Evolutionary conservation across 2,888 invertebrate species (phyloP), one percentile per base, ranked within the genome.

Genomic region (Oxyteleia sp.): DNA sequence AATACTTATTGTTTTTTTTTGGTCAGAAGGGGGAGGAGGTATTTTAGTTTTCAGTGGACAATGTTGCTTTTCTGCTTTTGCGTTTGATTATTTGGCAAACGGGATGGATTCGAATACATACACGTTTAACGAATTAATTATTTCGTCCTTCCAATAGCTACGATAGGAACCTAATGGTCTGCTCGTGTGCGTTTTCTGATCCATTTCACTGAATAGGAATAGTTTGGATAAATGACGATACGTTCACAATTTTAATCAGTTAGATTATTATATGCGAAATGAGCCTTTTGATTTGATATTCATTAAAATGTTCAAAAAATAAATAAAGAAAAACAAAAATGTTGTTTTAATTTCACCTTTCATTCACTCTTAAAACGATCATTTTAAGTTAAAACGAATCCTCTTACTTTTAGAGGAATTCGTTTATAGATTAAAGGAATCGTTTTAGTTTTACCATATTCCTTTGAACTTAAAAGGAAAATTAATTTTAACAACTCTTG

Each of bases 71-170:
- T 4, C 7, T 45, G 4, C 18, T 18, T 47, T 23, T 13, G 35
- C 20, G 4, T 55, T 63, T 57, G 26, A 71, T 61, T 74, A 47
- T 51, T 80, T 51, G 2, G 32, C 72, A 74, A 72, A 64, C 55
- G 53, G 26, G 45, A 11, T 45, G 38, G 66, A 20, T 41, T 64
- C 63, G 7, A 49, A 80, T 88, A 88, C 88, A 79, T 88, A 88
- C 88, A 88, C 86, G 43, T 86, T 87, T 49, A 88, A 72, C 20
- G 87, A 85, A 81, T 87, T 87, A 68, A 88, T 87, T 69, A 88
- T 86, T 81, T 88, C 87, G 78, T 88, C 88, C 87, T 88, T 88
- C 87, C 87, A 87, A 76, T 86, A 87, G 18, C 88, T 87, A 87
- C 88, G 88, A 83, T 87, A 84, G 78, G 88, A 87, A 81, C 86